Percentiles rank a stretch among this genome's conserved stretches.
These are phyloP conservation scores for Drosophila mojavensis DNA, from an alignment of 1,140 invertebrate genomes.

Conservation along the genomic window DNA sequence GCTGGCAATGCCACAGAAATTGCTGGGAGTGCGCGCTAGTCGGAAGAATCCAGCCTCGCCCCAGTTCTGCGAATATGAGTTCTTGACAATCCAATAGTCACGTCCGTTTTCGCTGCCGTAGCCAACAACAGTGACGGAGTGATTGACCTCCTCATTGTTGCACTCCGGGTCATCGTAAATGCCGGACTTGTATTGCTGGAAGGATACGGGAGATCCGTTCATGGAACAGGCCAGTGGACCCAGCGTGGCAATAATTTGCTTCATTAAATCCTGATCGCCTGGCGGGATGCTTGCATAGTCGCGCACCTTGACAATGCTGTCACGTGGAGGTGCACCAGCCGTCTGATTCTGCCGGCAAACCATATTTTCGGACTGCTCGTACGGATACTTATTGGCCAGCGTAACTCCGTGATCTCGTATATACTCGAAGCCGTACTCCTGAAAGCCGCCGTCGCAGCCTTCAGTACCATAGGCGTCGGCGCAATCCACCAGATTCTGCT, in stretches of 20 bases:
- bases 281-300: constrained; percentile 88
- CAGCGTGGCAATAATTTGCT: constrained; percentile 90
- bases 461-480: constrained; percentile 87
- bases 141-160: constrained; percentile 85
- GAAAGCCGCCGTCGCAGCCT: constrained; percentile 89
- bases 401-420: constrained; percentile 87
- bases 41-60: constrained; percentile 90
- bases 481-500: constrained; percentile 88
- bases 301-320: constrained; percentile 87
- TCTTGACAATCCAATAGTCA: constrained; percentile 93
- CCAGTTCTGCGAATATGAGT: constrained; percentile 89
- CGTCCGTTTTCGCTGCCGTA: constrained; percentile 86
- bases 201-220: constrained; percentile 90
- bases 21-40: constrained; percentile 87
- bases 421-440: constrained; percentile 88
- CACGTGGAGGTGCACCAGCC: constrained; percentile 65
- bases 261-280: constrained; percentile 89
- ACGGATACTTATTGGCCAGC: constrained; percentile 86
- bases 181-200: constrained; percentile 92
- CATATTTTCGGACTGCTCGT: constrained; percentile 83
- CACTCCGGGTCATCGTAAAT: constrained; percentile 86
- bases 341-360: constrained; percentile 87
- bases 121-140: constrained; percentile 86
- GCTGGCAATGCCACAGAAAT: constrained; percentile 88
- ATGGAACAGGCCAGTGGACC: constrained; percentile 92